Percentiles rank a stretch among this genome's conserved stretches.
Conservation (phyloP, 2,888 invertebrate species). For the Drosophila anomalata region DNA sequence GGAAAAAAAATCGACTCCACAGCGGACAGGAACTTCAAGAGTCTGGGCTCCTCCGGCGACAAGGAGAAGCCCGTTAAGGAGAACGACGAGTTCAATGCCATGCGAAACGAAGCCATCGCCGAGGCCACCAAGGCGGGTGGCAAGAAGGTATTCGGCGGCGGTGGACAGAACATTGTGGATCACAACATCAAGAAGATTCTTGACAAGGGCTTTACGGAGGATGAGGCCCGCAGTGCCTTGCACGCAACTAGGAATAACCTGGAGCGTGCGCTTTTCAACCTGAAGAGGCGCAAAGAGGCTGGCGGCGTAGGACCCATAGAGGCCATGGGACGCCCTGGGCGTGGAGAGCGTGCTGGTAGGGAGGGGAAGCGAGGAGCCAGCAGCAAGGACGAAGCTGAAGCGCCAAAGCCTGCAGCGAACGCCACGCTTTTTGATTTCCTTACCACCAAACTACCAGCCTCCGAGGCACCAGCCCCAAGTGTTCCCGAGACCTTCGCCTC, state of each 20-base stretch:
- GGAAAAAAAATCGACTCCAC: constrained; percentile 89
- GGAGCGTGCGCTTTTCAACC: constrained; percentile 88
- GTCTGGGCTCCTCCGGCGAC: constrained; percentile 85
- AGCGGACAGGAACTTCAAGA: constrained; percentile 88
- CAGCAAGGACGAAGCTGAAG: constrained; percentile 86
- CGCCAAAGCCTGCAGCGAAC: constrained; percentile 90
- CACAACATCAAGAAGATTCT: constrained; percentile 91
- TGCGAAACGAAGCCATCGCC: constrained; percentile 94
- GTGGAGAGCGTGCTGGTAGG: constrained; percentile 49
- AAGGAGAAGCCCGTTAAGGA: constrained; percentile 86
- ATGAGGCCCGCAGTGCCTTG: constrained; percentile 90
- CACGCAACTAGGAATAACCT: constrained; percentile 90
- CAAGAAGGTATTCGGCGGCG: constrained; percentile 88
- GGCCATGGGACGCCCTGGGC: constrained; percentile 38
- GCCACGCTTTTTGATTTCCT: constrained; percentile 93
- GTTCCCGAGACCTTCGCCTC: constrained; percentile 9
- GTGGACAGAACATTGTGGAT: constrained; percentile 88
- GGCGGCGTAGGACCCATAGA: constrained; percentile 43
- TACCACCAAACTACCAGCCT: constrained; percentile 88
- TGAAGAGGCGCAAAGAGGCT: constrained; percentile 86
- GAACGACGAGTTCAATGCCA: constrained; percentile 94
- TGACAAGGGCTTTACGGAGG: constrained; percentile 91
- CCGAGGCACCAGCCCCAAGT: constrained; percentile 38
- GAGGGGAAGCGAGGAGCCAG: constrained; percentile 73
- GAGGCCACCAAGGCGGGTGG: constrained; percentile 90